A percentile compares a stretch with the other conserved stretches of the same genome.
Conservation (phyloP, 2,113 vertebrate genomes). For the Callipepla squamata region DNA sequence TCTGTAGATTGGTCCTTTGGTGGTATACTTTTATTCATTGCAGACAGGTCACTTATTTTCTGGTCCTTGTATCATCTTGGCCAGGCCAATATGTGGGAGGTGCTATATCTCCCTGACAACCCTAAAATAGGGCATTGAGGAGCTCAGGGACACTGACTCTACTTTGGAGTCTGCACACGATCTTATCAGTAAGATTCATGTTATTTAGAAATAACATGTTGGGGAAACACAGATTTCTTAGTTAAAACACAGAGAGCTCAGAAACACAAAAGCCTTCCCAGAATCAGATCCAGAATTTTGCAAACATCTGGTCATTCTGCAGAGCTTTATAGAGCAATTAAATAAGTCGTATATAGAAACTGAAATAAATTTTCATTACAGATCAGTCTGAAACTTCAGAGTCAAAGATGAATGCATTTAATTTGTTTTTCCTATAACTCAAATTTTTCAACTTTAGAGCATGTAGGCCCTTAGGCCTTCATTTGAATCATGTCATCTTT, state of each 20-base stretch:
- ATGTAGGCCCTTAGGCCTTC: background rate
- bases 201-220: background rate
- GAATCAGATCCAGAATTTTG: background rate
- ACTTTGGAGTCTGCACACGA: background rate
- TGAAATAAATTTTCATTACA: conserved; percentile 25
- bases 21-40: background rate
- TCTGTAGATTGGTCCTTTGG: background rate
- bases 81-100: background rate
- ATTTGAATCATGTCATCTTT: conserved; percentile 10
- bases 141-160: accelerated
- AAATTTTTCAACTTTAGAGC: background rate
- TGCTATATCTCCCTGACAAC: background rate
- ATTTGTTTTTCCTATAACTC: conserved; percentile 40
- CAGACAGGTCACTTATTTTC: accelerated
- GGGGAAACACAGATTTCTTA: accelerated
- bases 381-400: conserved; percentile 17
- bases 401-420: conserved; percentile 45
- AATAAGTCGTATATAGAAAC: background rate
- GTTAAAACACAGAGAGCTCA: background rate
- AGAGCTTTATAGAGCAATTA: background rate
- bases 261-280: background rate
- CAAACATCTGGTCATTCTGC: background rate
- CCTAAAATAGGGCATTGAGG: background rate
- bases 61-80: background rate
- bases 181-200: background rate